Conservation (phyloP, 2,113 vertebrate species). For the Halcyon malimbica region DNA sequence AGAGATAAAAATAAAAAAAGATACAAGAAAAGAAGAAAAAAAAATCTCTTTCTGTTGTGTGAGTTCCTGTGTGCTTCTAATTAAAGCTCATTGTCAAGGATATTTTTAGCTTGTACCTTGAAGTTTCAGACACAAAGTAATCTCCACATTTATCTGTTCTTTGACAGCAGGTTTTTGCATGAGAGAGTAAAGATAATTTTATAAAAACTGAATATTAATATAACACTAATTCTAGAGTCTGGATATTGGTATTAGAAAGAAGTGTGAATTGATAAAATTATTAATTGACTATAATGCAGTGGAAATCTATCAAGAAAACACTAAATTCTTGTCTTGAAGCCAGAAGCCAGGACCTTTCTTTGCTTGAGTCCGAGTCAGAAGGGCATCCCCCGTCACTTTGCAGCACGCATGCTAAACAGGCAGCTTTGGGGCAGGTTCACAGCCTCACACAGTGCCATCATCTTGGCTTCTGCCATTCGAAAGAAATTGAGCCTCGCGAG, state of each 20-base stretch:
- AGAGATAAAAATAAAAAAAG: too few species aligned
- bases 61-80: neutral
- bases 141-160: neutral
- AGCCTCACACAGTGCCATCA: neutral
- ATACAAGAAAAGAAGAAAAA: neutral
- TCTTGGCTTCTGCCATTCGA: neutral
- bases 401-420: neutral
- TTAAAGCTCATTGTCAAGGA: neutral
- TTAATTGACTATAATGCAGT: neutral
- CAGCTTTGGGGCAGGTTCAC: neutral
- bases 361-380: neutral
- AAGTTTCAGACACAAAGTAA: neutral
- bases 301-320: neutral
- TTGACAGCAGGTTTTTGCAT: neutral
- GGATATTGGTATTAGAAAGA: neutral
- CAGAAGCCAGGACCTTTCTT: neutral
- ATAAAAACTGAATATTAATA: neutral
- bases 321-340: neutral
- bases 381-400: neutral
- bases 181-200: neutral
- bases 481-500: neutral
- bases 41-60: neutral
- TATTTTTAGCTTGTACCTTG: slow-evolving; percentile 1
- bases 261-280: neutral
- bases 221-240: neutral